These are phyloP conservation scores for Sinocyclocheilus grahami DNA, from an alignment of 2,113 vertebrate genomes.

Conservation along the genomic window DNA sequence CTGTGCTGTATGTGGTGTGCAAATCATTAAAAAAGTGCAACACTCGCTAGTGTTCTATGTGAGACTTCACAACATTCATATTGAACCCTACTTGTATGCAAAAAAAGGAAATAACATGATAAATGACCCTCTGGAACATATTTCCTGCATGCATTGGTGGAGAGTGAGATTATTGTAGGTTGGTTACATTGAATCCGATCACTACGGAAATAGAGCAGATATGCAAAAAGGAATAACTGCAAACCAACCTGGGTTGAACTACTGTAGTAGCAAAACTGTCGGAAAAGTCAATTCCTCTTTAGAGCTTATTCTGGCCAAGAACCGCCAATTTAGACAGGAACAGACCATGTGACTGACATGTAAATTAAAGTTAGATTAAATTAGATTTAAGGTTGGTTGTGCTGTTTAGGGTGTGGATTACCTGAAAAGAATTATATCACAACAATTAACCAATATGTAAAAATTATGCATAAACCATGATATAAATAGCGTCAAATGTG, in stretches of 20 bases:
- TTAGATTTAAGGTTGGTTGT: no score
- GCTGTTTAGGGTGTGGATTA: no score
- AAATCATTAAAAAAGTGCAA: not conserved
- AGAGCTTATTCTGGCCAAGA: no score
- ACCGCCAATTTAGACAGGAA: no score
- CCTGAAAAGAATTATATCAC: no score
- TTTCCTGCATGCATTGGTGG: not conserved
- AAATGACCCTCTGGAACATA: not conserved
- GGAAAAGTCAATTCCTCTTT: no score
- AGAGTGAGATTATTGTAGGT: not conserved
- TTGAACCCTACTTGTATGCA: not conserved
- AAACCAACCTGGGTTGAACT: not conserved
- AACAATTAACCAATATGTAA: no score
- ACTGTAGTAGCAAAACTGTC: no score
- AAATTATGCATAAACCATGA: no score
- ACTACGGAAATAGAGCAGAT: not conserved
- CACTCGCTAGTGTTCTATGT: not conserved
- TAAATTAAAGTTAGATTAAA: no score
- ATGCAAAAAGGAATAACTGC: not conserved
- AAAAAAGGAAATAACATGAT: not conserved
- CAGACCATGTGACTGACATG: no score
- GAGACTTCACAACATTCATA: slow-evolving; percentile 8
- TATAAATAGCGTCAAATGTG: no score
- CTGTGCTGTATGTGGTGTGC: not conserved
- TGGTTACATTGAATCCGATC: not conserved